Evolutionary conservation across 2,888 invertebrate species (phyloP).

Genomic region (Griposia aprilina): DNA sequence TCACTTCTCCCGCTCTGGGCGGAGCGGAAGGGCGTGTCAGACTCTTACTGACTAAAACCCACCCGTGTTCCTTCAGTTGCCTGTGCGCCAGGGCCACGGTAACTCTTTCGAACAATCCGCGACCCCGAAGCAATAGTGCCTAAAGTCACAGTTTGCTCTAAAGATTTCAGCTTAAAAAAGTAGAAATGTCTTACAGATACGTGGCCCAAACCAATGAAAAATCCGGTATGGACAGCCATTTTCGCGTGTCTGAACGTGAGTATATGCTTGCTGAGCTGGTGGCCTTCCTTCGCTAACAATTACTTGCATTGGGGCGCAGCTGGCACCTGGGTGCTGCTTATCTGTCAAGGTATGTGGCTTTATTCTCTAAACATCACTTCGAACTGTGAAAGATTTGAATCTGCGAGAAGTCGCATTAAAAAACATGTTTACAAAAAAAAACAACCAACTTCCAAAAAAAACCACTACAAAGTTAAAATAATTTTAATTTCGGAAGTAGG

Average conservation of each 20-base stretch:
- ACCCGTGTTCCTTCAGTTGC: no score
- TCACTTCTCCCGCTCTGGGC: no score
- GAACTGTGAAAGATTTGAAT: neutral
- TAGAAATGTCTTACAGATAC: neutral
- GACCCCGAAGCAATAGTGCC: no score
- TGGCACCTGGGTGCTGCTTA: constrained; percentile 96
- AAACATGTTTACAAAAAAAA: no score
- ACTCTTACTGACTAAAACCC: no score
- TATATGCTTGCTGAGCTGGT: constrained; percentile 95
- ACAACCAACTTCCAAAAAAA: no score
- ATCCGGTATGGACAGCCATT: constrained; percentile 93
- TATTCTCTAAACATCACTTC: neutral
- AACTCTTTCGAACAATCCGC: no score
- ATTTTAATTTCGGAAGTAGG: no score
- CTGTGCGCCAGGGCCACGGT: no score
- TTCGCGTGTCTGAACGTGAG: constrained; percentile 94
- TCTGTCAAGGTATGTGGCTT: constrained; percentile 93
- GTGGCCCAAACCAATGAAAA: constrained; percentile 69
- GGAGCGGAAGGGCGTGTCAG: no score
- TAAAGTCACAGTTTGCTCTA: neutral
- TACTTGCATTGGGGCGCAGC: constrained; percentile 98
- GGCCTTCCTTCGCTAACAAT: constrained; percentile 97
- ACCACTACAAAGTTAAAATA: no score
- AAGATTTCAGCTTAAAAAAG: neutral
- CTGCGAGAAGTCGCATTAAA: neutral